These are phyloP conservation scores for Ceratina calcarata DNA, from an alignment of 1,140 invertebrate species.

Conservation along the genomic window DNA sequence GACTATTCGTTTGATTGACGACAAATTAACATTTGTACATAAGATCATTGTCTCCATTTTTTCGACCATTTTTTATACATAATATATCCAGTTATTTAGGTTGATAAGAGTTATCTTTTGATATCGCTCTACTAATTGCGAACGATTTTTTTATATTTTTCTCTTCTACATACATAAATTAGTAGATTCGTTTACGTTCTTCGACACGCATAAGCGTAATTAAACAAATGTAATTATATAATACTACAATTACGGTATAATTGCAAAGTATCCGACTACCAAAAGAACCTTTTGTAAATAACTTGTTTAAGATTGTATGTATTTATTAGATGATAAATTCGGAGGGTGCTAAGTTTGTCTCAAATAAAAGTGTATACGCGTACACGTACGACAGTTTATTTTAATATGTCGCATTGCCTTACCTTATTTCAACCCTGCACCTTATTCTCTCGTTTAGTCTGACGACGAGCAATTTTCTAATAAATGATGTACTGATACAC, in stretches of 20 bases:
- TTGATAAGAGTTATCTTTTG: conserved; percentile 16
- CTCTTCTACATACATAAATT: neutral
- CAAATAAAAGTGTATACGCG: conserved; percentile 1
- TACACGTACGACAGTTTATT: no score
- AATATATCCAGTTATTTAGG: neutral
- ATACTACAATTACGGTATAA: neutral
- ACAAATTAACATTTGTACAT: conserved; percentile 12
- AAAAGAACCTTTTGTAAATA: conserved; percentile 33
- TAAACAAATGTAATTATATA: neutral
- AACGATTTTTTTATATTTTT: conserved; percentile 18
- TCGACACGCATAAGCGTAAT: neutral
- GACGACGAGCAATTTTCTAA: no score
- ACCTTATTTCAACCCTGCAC: no score
- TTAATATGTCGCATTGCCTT: no score
- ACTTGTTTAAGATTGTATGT: neutral
- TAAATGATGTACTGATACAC: no score
- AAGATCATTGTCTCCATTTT: neutral
- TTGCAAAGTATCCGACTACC: neutral
- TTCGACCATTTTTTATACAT: conserved; percentile 7
- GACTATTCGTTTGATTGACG: no score
- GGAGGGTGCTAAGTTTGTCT: conserved; percentile 21
- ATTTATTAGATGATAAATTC: conserved; percentile 9
- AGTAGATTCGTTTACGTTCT: no score
- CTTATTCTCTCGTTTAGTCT: no score
- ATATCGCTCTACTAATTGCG: conserved; percentile 15